Evolutionary conservation across 2,888 invertebrate species (phyloP).

Genomic region (Capitulum mitella): DNA sequence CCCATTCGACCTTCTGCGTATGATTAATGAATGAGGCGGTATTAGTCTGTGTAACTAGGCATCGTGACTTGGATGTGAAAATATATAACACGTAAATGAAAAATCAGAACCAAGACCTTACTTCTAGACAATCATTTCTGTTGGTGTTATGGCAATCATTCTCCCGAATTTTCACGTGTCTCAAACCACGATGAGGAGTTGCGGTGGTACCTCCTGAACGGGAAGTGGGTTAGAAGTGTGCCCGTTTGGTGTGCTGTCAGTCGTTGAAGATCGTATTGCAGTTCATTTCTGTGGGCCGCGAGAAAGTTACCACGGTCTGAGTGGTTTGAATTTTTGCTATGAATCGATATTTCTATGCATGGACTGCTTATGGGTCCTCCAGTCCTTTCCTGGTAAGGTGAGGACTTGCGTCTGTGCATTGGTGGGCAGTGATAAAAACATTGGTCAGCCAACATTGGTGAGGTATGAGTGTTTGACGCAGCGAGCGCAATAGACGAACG

Average conservation of each 20-base stretch:
- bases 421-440: no score
- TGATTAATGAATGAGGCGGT: no score
- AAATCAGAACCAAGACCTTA: background rate
- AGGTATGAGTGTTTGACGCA: no score
- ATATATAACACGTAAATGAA: background rate
- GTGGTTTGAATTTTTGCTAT: background rate
- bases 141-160: slow-evolving; percentile 14
- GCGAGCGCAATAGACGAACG: no score
- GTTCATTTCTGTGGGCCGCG: background rate
- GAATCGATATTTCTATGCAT: no score
- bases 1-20: no score
- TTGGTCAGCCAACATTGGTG: no score
- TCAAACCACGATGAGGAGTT: slow-evolving; percentile 3
- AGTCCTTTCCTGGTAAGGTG: no score
- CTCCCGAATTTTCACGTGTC: slow-evolving; percentile 19
- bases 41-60: no score
- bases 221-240: background rate
- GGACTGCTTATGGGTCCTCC: no score
- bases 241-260: background rate
- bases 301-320: background rate
- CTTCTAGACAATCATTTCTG: slow-evolving; percentile 10
- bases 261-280: background rate
- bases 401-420: no score
- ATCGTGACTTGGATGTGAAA: background rate
- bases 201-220: background rate